Base-by-base conservation (phyloP, 2,113 vertebrate species). In the Xiphophorus maculatus region DNA sequence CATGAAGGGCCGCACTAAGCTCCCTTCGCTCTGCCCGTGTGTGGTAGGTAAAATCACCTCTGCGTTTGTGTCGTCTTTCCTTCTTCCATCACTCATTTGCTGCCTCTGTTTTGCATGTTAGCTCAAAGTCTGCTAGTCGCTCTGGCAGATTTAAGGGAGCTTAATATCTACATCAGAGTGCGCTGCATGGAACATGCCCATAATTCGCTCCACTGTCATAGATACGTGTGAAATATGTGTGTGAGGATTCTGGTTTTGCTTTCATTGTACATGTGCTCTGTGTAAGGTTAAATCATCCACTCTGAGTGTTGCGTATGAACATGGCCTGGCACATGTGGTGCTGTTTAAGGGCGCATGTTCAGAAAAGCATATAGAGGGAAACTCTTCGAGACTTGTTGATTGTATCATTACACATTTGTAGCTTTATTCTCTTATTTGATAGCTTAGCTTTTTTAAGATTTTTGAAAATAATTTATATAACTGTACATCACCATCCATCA, bases 1-100 rank as follows among this genome's bases (percentile, higher is more conserved):
- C 93, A 95, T 95, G 95, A 95, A 95, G 94, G 93, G 94, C 90
- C 94, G 93, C 91, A 90, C 92, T 89, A 95, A 94, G 91, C 93
- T 95, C 90, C 94, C 94, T 93, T 93, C 93, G 72, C 93, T 95
- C 88, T 95, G 95, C 89, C 93, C 95, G 83, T 95, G 95, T 90
- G 94, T 95, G 95, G 95, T 95, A 95, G 84, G 95, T 95, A 93
- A 81, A 91, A 88, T 51, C 85, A 92, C 87, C 85, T 90, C 85
- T 86, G 78, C 71, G 71, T 84, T 80, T 66, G 65, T 88, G 84
- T 84, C 79, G 78, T 83, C 81, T 77, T 80, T 81, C 84, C 81
- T 69, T 71, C 33, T 71, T 86, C 87, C 87, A 80, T 90, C 84
- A 87, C 77, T 84, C 84, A 77, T 77, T 85, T 79, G 88, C 83